Evolutionary conservation across 53 echinoderm and acorn worm genomes (phyloP), one percentile per base, ranked within the genome.

Genomic region (Pentamera pediparva): DNA sequence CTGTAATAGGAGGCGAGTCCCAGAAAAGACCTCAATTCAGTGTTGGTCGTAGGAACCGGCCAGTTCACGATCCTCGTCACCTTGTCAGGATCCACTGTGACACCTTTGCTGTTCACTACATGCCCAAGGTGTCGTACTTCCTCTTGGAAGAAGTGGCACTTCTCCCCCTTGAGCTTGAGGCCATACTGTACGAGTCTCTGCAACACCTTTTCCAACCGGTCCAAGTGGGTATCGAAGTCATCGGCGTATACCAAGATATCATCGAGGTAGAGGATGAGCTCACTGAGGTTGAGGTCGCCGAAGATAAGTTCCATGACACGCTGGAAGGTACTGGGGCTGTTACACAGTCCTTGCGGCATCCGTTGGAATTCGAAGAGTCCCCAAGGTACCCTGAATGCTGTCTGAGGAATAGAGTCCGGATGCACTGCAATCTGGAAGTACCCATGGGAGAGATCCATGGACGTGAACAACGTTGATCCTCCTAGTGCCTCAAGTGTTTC

Each of bases 321-420:
- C 64, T 86, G 87, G 25, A 87, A 87, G 9, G 82, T 87, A 39
- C 87, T 78, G 5, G 87, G 86, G 41, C 86, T 86, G 49, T 86
- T 86, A 13, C 76, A 65, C 53, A 86, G 45, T 6, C 81, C 86
- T 54, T 86, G 87, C 1, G 87, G 82, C 76, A 86, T 61, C 33
- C 87, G 61, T 6, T 59, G 28, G 59, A 86, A 82, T 47, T 86
- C 87, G 53, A 45, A 86, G 22, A 86, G 72, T 19, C 87, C 87
- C 87, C 87, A 86, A 4, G 87, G 82, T 6, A 87, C 87, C 30
- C 87, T 45, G 25, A 87, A 87, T 0, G 87, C 86, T 10, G 86
- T 86, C 51, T 76, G 74, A 18, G 52, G 65, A 21, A 86, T 76
- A 3, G 79, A 74, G 2, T 56, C 57, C 63, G 56, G 33, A 38